Base-by-base conservation (phyloP, 1,140 invertebrate species). In the Conus betulinus region DNA sequence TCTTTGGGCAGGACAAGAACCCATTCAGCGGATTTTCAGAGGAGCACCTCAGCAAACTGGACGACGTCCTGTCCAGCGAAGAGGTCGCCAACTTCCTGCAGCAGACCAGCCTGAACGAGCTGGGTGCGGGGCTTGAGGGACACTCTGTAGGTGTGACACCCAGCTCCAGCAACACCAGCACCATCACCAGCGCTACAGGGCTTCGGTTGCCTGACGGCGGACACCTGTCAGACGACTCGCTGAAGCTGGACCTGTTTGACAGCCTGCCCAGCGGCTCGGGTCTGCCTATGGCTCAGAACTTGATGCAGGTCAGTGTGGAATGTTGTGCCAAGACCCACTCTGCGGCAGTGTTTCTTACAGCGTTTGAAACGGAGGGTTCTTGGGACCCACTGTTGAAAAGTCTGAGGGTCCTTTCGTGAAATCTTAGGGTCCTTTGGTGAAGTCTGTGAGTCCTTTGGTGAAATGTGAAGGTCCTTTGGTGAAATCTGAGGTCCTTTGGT, bases 11-110 rank as follows among this genome's bases (percentile, higher is more conserved):
- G 90, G 91, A 91, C 27, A 93, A 93, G 82, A 93, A 96, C 91
- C 96, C 96, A 85, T 96, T 96, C 89, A 95, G 96, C 93, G 95
- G 96, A 89, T 96, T 96, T 94, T 96, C 96, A 93, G 96, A 96
- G 78, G 96, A 96, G 90, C 96, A 96, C 71, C 91, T 97, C 87
- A 95, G 96, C 90, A 94, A 95, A 89, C 92, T 96, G 60, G 96
- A 96, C 92, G 96, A 96, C 83, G 96, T 96, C 51, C 90, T 97
- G 6, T 95, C 96, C 88, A 96, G 96, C 51, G 96, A 96, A 93
- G 95, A 96, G 90, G 96, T 96, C 6, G 96, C 96, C 88, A 95
- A 96, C 91, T 96, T 97, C 88, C 93, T 97, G 51, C 96, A 96
- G 57, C 96, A 96, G 92, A 96, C 96, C 93, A 95, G 94, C 92